Evolutionary conservation across 2,797 vertebrate genomes (phyloP).

Genomic region (Peromyscus attwateri): DNA sequence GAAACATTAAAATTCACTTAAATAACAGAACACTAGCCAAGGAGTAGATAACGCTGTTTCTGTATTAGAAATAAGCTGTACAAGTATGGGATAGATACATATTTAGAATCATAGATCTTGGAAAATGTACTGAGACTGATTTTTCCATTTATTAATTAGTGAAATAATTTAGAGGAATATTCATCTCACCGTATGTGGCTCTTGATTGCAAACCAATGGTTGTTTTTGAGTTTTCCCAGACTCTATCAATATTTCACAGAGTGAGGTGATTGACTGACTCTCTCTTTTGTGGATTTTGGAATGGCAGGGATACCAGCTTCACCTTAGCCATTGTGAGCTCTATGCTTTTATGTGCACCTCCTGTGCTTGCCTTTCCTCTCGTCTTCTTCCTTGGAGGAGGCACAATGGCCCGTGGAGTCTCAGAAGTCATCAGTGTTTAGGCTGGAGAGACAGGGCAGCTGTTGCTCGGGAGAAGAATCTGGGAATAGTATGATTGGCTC

Average conservation of each 20-base stretch:
- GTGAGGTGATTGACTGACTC: neutral
- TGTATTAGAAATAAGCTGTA: constrained; percentile 24
- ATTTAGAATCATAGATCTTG: neutral
- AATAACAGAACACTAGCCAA: constrained; percentile 13
- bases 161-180: neutral
- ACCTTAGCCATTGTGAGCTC: neutral
- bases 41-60: neutral
- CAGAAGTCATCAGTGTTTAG: neutral
- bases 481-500: neutral
- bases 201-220: neutral
- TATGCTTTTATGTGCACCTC: neutral
- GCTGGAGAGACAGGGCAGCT: neutral
- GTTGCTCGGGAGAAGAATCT: neutral
- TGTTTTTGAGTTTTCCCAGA: neutral
- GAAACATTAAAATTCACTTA: constrained; percentile 25
- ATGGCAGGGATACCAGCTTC: neutral
- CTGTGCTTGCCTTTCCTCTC: neutral
- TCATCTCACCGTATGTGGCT: neutral
- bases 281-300: neutral
- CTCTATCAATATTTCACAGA: constrained; percentile 5
- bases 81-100: neutral
- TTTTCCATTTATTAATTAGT: constrained; percentile 47
- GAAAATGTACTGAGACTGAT: neutral
- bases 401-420: neutral
- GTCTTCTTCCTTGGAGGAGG: neutral